Conservation (phyloP, 1,140 invertebrate genomes). For the Drosophila triauraria region DNA sequence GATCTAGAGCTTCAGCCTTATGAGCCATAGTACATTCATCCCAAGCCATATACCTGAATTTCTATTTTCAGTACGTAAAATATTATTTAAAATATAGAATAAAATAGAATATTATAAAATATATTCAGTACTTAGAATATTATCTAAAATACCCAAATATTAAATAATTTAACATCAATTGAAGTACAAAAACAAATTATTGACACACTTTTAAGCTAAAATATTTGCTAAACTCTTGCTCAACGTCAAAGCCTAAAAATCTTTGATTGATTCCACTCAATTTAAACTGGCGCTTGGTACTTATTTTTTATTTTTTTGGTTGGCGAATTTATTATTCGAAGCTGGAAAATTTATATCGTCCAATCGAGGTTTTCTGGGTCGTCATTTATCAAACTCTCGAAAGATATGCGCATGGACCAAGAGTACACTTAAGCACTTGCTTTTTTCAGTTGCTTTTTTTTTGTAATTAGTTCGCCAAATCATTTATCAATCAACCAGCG, state of each 20-base stretch:
- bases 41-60: no score
- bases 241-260: not conserved
- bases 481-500: conserved; percentile 79
- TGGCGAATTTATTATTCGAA: conserved; percentile 10
- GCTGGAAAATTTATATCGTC: conserved; percentile 17
- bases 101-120: no score
- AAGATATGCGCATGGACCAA: conserved; percentile 10
- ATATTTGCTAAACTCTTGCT: not conserved
- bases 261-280: conserved; percentile 3
- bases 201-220: not conserved
- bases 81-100: no score
- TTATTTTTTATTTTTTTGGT: not conserved
- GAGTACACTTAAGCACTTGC: conserved; percentile 12
- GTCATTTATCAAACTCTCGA: conserved; percentile 40
- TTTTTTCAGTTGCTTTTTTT: conserved; percentile 17
- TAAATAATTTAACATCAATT: not conserved
- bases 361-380: conserved; percentile 20
- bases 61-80: no score
- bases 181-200: not conserved
- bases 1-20: no score
- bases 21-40: no score
- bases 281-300: not conserved
- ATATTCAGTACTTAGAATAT: no score
- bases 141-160: not conserved
- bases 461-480: conserved; percentile 75